Evolutionary conservation across 2,113 vertebrate genomes (phyloP), one percentile per base, ranked within the genome.

Genomic region (Passer domesticus): DNA sequence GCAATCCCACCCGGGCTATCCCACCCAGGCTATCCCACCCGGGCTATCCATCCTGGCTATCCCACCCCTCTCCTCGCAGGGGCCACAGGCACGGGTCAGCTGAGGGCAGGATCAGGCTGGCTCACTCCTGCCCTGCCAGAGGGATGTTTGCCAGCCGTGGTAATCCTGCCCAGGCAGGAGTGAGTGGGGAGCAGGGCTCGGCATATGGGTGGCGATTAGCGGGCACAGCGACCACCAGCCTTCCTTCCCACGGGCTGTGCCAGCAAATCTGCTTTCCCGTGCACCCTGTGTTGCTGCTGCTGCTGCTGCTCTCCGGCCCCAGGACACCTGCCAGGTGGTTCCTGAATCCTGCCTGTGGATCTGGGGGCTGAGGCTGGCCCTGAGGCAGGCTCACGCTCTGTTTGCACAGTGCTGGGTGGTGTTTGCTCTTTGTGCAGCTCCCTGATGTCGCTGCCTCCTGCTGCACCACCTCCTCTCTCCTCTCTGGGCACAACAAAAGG

Each of bases 31-130:
- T 9, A 4, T 68, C 41, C 62, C 11, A 0, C 25, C 31, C 53
- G n/a, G n/a, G n/a, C n/a, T n/a, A n/a, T 66, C 11, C 27, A n/a
- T n/a, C n/a, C n/a, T n/a, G 0, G n/a, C 35, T 8, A 7, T 68
- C 63, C 62, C 11, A 0, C 25, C 31, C 53, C 1, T 0, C 37
- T 81, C 15, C 60, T 19, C 0, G 0, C 8, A 4, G 0, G 43
- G 4, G 6, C 50, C 0, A 1, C 74, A 21, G 52, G 69, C 73
- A 27, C 30, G 7, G 81, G n/a, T 80, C 67, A 39, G 52, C 79
- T 18, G 56, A 47, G 85, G 78, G 47, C 85, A 82, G 88, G 90
- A 9, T 46, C 7, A 0, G 5, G 69, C 53, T 27, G 13, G 58
- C 63, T 43, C 0, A 0, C 49, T 69, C 23, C 74, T 3, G 4